A percentile compares a stretch with the other conserved stretches of the same genome.
phyloP scores from a whole-genome alignment of 1,140 invertebrate genomes.

The Dryas iulia region DNA sequence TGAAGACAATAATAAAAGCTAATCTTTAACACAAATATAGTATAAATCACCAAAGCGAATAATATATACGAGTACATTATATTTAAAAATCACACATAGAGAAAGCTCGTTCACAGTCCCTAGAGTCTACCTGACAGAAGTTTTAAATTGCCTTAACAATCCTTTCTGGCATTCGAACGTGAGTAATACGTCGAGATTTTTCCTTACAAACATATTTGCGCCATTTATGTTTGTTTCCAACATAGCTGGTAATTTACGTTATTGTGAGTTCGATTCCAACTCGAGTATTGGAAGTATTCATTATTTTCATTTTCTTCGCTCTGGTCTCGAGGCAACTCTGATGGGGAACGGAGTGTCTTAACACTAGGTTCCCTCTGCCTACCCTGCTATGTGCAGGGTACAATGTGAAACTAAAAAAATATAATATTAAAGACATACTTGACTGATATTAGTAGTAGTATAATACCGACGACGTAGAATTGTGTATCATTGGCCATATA shows the following conservation, averaged over 20 bases:
- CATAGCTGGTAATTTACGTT: background rate
- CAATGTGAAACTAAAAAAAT: no score
- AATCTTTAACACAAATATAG: no score
- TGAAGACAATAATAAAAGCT: no score
- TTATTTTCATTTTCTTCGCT: no score
- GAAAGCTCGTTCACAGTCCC: background rate
- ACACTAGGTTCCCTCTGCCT: no score
- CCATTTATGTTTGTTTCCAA: background rate
- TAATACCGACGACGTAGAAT: conserved; percentile 88
- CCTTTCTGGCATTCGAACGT: conserved; percentile 1
- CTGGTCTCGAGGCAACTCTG: no score
- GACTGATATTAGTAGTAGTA: conserved; percentile 87
- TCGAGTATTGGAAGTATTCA: no score
- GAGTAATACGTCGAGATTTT: background rate
- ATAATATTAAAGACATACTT: conserved; percentile 80
- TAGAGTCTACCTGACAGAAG: background rate
- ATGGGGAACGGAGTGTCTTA: no score
- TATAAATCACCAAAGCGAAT: background rate
- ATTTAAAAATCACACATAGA: background rate
- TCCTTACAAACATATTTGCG: background rate
- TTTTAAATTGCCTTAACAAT: conserved; percentile 2
- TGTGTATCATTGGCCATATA: conserved; percentile 97
- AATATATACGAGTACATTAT: background rate
- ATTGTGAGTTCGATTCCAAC: no score
- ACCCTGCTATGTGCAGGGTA: no score